Conservation (phyloP, 2,888 invertebrate species). For the Anoplius nigerrimus region DNA sequence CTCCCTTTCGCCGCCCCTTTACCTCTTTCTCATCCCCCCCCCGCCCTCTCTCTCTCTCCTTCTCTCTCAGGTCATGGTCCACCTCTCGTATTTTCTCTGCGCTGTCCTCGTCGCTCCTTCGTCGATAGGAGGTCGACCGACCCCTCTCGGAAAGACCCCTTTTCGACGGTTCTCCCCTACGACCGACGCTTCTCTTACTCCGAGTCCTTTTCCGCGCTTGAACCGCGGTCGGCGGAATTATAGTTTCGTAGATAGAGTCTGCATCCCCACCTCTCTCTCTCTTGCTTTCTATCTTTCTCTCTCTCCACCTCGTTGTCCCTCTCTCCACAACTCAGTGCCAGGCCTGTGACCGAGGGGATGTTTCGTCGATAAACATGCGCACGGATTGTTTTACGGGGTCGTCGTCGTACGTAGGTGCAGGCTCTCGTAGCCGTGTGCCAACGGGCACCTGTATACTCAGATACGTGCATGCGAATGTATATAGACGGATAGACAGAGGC, state of each 20-base stretch:
- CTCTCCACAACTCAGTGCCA: background rate
- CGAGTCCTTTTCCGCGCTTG: slow-evolving; percentile 18
- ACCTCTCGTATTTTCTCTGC: background rate
- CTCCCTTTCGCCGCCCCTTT: background rate
- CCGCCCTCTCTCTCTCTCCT: slow-evolving; percentile 2
- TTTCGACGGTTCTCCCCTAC: slow-evolving; percentile 34
- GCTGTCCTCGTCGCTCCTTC: background rate
- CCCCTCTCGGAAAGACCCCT: slow-evolving; percentile 26
- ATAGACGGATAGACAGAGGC: background rate
- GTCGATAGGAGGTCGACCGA: slow-evolving; percentile 9
- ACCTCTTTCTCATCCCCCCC: background rate
- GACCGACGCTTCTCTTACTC: background rate
- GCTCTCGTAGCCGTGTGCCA: background rate
- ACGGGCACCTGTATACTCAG: background rate
- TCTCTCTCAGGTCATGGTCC: background rate
- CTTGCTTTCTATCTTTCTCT: background rate
- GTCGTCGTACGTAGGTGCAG: background rate
- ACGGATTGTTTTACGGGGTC: slow-evolving; percentile 7
- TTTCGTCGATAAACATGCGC: slow-evolving; percentile 4
- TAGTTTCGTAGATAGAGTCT: slow-evolving; percentile 27
- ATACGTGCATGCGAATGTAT: background rate
- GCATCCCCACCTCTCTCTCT: background rate
- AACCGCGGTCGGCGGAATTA: slow-evolving; percentile 38
- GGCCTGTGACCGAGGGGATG: background rate
- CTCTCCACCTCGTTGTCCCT: background rate